A percentile compares a stretch with the other conserved stretches of the same genome.
Evolutionary conservation across 2,888 invertebrate species (phyloP).

Genomic region (Amphimallon solstitiale): DNA sequence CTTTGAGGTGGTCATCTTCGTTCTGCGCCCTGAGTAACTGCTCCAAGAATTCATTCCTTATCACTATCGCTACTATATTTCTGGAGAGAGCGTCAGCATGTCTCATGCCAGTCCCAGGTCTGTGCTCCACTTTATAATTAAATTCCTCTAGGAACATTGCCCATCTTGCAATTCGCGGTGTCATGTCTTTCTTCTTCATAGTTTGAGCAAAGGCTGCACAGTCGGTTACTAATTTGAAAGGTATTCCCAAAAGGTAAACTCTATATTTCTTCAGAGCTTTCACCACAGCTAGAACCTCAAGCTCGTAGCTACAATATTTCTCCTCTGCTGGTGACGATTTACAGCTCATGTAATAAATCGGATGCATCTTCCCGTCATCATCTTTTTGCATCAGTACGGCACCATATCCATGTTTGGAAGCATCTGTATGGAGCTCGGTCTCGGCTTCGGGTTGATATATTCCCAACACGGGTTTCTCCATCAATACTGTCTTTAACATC

Average conservation of each 20-base stretch:
- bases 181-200: too few species aligned
- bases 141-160: slow-evolving; percentile 47
- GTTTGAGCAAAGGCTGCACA: slow-evolving; percentile 35
- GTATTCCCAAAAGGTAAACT: slow-evolving; percentile 49
- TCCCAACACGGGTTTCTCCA: slow-evolving; percentile 41
- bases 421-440: slow-evolving; percentile 50
- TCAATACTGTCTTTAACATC: slow-evolving; percentile 41
- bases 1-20: slow-evolving; percentile 8
- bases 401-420: slow-evolving; percentile 48
- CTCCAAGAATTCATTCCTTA: too few species aligned
- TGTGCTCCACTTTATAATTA: slow-evolving; percentile 43
- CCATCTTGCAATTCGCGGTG: too few species aligned
- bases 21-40: slow-evolving; percentile 11
- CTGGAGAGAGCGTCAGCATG: slow-evolving; percentile 46
- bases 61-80: too few species aligned
- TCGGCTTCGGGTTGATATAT: slow-evolving; percentile 42
- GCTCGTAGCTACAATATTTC: too few species aligned
- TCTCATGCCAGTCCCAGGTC: slow-evolving; percentile 45
- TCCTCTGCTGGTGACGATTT: too few species aligned
- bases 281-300: too few species aligned
- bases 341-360: too few species aligned
- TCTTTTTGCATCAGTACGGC: slow-evolving; percentile 49
- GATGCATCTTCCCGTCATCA: slow-evolving; percentile 44
- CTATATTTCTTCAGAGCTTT: slow-evolving; percentile 19
- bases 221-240: slow-evolving; percentile 47